These are phyloP conservation scores for Cheilosia grossa DNA, from an alignment of 2,888 invertebrate genomes.

Conservation along the genomic window DNA sequence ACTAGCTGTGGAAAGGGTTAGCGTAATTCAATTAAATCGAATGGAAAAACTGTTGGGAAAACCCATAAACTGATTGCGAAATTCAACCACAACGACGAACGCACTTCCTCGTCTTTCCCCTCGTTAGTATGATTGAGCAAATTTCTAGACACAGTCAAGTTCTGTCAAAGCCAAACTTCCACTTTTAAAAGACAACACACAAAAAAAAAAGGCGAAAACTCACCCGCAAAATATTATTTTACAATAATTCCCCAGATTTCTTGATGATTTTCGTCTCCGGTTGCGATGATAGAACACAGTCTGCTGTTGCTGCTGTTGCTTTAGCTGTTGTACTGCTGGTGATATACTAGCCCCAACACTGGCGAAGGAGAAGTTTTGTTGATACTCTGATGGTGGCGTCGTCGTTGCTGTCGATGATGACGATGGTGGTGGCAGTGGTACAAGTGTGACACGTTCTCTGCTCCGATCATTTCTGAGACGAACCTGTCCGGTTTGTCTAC, in stretches of 20 bases:
- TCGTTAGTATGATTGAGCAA: not conserved
- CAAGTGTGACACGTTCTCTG: slow-evolving; percentile 81
- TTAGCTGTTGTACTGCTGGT: slow-evolving; percentile 53
- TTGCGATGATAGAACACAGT: slow-evolving; percentile 82
- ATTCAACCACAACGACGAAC: not conserved
- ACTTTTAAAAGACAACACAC: not conserved
- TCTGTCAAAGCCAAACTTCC: not conserved
- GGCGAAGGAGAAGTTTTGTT: slow-evolving; percentile 63
- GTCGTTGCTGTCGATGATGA: slow-evolving; percentile 61
- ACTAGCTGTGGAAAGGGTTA: not conserved
- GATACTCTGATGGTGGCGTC: slow-evolving; percentile 60
- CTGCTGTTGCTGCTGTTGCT: slow-evolving; percentile 76
- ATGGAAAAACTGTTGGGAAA: not conserved
- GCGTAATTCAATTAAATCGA: not conserved
- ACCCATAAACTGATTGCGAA: not conserved
- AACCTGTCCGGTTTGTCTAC: slow-evolving; percentile 81
- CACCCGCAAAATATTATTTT: slow-evolving; percentile 82
- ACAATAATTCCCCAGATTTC: slow-evolving; percentile 81
- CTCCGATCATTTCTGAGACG: slow-evolving; percentile 83
- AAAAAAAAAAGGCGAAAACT: slow-evolving; percentile 72
- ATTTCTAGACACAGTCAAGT: not conserved
- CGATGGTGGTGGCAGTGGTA: slow-evolving; percentile 71
- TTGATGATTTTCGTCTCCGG: slow-evolving; percentile 81
- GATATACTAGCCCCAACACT: slow-evolving; percentile 57
- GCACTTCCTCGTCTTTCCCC: too few relatives aligned